Conservation (phyloP, 2,113 vertebrate species). For the Thalassarche chlororhynchos region DNA sequence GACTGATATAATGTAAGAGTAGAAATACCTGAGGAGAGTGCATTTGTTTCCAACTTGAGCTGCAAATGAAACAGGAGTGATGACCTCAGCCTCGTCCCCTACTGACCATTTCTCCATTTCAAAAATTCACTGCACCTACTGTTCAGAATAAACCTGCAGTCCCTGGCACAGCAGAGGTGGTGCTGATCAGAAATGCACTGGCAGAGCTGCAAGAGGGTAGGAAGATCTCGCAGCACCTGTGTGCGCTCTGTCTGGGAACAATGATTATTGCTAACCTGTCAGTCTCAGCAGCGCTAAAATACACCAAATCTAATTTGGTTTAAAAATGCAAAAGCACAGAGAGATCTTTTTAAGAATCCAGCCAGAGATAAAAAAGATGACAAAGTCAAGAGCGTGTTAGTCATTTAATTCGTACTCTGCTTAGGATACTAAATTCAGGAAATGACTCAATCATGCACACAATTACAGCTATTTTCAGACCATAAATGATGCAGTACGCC, state of each 20-base stretch:
- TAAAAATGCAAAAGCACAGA: constrained; percentile 39
- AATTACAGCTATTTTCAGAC: constrained; percentile 80
- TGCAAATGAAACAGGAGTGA: neutral
- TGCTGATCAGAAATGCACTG: neutral
- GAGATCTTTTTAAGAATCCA: constrained; percentile 60
- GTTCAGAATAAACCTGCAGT: neutral
- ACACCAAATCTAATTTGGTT: constrained; percentile 22
- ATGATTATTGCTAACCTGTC: constrained; percentile 7
- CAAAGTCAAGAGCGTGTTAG: constrained; percentile 71
- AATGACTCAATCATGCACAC: constrained; percentile 78
- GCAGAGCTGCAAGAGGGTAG: neutral
- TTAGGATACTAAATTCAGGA: constrained; percentile 77
- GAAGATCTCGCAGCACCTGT: neutral
- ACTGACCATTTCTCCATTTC: constrained; percentile 31
- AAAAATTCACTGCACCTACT: neutral
- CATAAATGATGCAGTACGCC: constrained; percentile 71
- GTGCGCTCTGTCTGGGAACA: neutral
- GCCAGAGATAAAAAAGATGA: constrained; percentile 64
- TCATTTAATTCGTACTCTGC: constrained; percentile 72
- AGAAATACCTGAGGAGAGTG: neutral
- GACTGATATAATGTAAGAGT: neutral
- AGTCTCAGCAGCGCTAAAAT: neutral
- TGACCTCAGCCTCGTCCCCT: neutral
- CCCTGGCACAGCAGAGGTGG: neutral
- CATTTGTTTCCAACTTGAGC: neutral